Base-by-base conservation (phyloP, 1,140 invertebrate species). In the Spodoptera frugiperda region DNA sequence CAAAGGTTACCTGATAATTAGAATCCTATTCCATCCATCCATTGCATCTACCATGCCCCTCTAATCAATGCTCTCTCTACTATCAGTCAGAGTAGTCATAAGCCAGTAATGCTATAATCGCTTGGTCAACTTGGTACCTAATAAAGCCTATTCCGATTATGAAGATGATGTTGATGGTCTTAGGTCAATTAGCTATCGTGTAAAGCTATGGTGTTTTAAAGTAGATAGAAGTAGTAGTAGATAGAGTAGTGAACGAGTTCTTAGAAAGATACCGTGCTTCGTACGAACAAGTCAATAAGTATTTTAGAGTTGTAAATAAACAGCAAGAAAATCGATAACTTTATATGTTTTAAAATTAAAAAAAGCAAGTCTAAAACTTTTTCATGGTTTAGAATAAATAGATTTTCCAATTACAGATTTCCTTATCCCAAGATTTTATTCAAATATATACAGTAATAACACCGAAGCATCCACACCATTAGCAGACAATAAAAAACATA, bases 71-170 rank as follows among this genome's bases (percentile, higher is more conserved):
- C 59, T 44, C 59, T 61, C 15, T 17, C 2, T n/a, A 12, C 59
- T 63, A 19, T 63, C 59, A 63, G 9, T n/a, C 6, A 17, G 54
- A 57, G 10, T 61, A 39, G 33, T 2, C 5, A 30, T 39, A 33
- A 12, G 59, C 17, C 59, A 5, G 15, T 63, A 44, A 63, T 63
- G 30, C 6, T 33, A 63, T 46, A 63, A 63, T 63, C 33, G 33
- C 33, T 15, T 44, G 54, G 14, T 21, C 15, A 10, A 33, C 59
- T 17, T 44, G 15, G 12, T 44, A 63, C 59, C n/a, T 46, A 63
- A 46, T 63, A 61, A 61, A 15, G 59, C 59, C 33, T 14, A 19
- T 63, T 61, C 4, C n/a, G 33, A 63, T 63, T 63, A 63, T 44
- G 59, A 63, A 19, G 59, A 63, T 61, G 30, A 33, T 61, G n/a